Percentiles rank a stretch among this genome's conserved stretches.
Conservation (phyloP, 2,888 invertebrate species). For the Tetropium fuscum region DNA sequence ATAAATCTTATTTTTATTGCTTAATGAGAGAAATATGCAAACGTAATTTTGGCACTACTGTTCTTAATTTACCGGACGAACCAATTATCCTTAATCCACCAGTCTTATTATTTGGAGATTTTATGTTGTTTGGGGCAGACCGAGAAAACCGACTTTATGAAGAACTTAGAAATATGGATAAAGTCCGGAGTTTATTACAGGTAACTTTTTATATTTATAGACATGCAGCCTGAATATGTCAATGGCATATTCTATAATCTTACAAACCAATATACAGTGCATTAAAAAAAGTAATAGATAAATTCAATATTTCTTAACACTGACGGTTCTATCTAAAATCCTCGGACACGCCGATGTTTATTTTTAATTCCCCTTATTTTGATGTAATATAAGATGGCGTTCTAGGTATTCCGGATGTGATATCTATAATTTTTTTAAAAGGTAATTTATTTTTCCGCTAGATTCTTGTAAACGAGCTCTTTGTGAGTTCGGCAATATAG, state of each 20-base stretch:
- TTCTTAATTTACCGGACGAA: slow-evolving; percentile 72
- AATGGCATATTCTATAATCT: too few relatives aligned
- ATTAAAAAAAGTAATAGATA: not conserved
- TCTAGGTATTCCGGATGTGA: too few relatives aligned
- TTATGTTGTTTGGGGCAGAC: slow-evolving; percentile 80
- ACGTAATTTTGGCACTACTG: slow-evolving; percentile 73
- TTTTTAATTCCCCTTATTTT: too few relatives aligned
- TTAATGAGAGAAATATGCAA: slow-evolving; percentile 77
- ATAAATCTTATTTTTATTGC: slow-evolving; percentile 83
- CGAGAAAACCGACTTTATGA: slow-evolving; percentile 83
- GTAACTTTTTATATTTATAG: slow-evolving; percentile 67
- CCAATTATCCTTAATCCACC: slow-evolving; percentile 73
- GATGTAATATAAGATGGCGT: too few relatives aligned
- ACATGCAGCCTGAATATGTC: too few relatives aligned
- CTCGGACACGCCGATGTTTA: too few relatives aligned
- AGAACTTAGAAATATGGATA: slow-evolving; percentile 81
- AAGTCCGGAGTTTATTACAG: slow-evolving; percentile 78
- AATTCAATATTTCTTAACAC: too few relatives aligned
- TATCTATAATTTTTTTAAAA: too few relatives aligned
- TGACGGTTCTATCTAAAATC: not conserved
- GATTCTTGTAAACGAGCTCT: too few relatives aligned
- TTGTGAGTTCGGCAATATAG: too few relatives aligned
- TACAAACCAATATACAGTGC: too few relatives aligned
- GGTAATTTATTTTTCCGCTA: too few relatives aligned
- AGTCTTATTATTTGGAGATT: slow-evolving; percentile 82